Evolutionary conservation across 2,888 invertebrate species (phyloP).

Genomic region (Cosmopolites sordidus): DNA sequence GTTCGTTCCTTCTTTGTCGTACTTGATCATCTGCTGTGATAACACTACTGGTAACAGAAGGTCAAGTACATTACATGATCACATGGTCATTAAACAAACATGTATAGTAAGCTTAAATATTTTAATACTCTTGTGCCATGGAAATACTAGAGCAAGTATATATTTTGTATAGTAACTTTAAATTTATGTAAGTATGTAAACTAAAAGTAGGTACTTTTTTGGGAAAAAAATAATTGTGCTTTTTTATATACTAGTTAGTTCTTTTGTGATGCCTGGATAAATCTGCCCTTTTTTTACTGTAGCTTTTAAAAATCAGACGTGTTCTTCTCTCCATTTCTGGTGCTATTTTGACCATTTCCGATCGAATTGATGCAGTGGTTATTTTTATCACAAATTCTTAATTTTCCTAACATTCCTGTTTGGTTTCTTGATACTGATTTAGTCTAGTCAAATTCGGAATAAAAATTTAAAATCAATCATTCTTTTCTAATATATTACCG

Average conservation of each 20-base stretch:
- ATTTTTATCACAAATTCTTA: slow-evolving; percentile 13
- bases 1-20: slow-evolving; percentile 43
- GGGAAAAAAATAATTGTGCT: slow-evolving; percentile 13
- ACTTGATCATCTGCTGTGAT: slow-evolving; percentile 43
- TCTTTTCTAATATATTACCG: no score
- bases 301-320: slow-evolving; percentile 6
- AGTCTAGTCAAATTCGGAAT: slow-evolving; percentile 37
- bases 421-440: slow-evolving; percentile 20
- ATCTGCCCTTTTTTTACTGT: slow-evolving; percentile 13
- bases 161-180: slow-evolving; percentile 47
- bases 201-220: slow-evolving; percentile 22
- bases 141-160: slow-evolving; percentile 18
- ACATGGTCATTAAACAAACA: slow-evolving; percentile 23
- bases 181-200: slow-evolving; percentile 34
- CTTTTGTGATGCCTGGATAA: slow-evolving; percentile 19
- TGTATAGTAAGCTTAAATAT: slow-evolving; percentile 41
- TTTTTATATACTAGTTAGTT: slow-evolving; percentile 14
- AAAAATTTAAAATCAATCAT: slow-evolving; percentile 7
- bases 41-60: slow-evolving; percentile 30
- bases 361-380: slow-evolving; percentile 23
- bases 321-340: slow-evolving; percentile 11
- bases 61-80: slow-evolving; percentile 34
- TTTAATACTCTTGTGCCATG: slow-evolving; percentile 47
- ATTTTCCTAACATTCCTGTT: slow-evolving; percentile 26
- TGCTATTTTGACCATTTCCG: slow-evolving; percentile 14